Evolutionary conservation across 2,888 invertebrate species (phyloP), one percentile per base, ranked within the genome.

Genomic region (Noctua fimbriata): DNA sequence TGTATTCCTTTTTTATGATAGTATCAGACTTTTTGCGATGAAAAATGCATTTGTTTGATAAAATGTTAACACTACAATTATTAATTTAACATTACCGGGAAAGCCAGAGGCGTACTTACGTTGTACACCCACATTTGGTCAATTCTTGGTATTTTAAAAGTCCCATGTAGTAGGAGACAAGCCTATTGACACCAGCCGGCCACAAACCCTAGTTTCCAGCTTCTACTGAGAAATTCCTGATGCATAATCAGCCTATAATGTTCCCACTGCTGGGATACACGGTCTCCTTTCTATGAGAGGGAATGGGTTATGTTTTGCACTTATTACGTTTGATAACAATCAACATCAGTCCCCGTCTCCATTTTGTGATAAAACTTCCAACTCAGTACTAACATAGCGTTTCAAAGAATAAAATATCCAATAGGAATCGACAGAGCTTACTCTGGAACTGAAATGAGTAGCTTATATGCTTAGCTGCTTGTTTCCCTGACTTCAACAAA

Each of bases 351-450:
- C 36, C 18, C n/a, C 58, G 21, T 28, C 28, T 47, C 21, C 24
- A 47, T 60, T 60, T 60, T 60, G n/a, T 16, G 60, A 60, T 60
- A 60, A 28, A 58, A n/a, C n/a, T 14, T 28, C 18, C 16, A 60
- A 74, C 24, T 52, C 14, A 21, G 4, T 12, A 18, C 70, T 28
- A 16, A 28, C 10, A 41, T 60, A 24, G 67, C 7, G 63, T 67
- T 69, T 5, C 6, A 36, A 60, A 47, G 60, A 47, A 73, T 47
- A 52, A 69, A 80, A 58, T 70, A 70, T 47, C 63, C 41, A 80
- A 81, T 75, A 49, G 32, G n/a, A 58, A 81, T 69, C 65, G n/a
- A 28, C 24, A 49, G 32, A 66, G 65, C 69, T 75, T 41, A 65
- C 55, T 9, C 16, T 24, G 47, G n/a, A n/a, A 69, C 21, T 28